These are phyloP conservation scores for Drosophila kuntzei DNA, from an alignment of 2,888 invertebrate species.

Conservation along the genomic window DNA sequence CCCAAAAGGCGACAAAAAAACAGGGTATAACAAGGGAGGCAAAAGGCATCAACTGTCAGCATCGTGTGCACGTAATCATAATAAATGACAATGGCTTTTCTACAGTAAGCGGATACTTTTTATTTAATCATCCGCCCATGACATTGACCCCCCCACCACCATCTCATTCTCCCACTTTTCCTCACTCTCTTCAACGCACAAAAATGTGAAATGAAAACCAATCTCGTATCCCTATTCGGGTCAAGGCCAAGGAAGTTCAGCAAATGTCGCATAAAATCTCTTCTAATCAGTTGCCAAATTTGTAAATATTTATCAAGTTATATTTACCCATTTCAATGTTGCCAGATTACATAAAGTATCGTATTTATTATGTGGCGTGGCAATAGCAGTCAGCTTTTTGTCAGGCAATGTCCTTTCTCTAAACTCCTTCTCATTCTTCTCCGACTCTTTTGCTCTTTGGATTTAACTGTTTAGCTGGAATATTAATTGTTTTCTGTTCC, in stretches of 20 bases:
- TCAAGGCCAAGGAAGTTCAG: slow-evolving; percentile 17
- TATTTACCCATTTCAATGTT: slow-evolving; percentile 19
- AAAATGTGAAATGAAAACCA: slow-evolving; percentile 3
- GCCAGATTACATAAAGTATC: slow-evolving; percentile 19
- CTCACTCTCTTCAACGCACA: too few relatives aligned
- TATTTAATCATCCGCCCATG: slow-evolving; percentile 59
- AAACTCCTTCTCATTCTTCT: background rate
- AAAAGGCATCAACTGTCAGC: slow-evolving; percentile 57
- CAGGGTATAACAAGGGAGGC: slow-evolving; percentile 4
- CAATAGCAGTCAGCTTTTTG: slow-evolving; percentile 15
- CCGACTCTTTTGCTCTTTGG: background rate
- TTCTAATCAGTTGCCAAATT: slow-evolving; percentile 22
- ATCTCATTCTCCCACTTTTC: background rate
- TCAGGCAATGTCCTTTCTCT: background rate
- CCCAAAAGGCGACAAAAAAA: background rate
- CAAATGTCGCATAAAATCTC: slow-evolving; percentile 8
- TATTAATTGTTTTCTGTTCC: background rate
- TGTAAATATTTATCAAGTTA: slow-evolving; percentile 14
- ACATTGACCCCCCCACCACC: slow-evolving; percentile 29
- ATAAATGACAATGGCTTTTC: slow-evolving; percentile 64
- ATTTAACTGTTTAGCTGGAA: background rate
- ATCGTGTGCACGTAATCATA: slow-evolving; percentile 68
- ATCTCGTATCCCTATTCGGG: background rate
- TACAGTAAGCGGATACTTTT: slow-evolving; percentile 62
- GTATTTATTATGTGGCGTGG: slow-evolving; percentile 10